Conservation (phyloP, 2,888 invertebrate species). For the Thelaira solivaga region DNA sequence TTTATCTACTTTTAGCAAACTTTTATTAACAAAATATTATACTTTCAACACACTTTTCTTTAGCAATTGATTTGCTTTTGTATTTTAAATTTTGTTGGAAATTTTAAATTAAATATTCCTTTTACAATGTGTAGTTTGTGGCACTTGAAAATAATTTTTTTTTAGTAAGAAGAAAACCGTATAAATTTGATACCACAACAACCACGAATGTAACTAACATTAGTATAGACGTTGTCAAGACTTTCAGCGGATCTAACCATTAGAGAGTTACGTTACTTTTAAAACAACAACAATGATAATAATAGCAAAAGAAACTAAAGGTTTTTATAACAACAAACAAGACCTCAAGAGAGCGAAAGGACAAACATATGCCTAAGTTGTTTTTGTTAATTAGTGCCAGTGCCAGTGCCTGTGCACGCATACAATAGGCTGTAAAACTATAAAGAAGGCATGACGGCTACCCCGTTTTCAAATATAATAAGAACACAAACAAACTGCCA, state of each 20-base stretch:
- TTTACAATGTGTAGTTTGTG: conserved; percentile 48
- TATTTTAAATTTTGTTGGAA: conserved; percentile 5
- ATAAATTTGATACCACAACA: conserved; percentile 69
- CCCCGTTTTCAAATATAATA: conserved; percentile 1
- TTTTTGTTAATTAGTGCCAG: background rate
- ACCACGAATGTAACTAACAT: conserved; percentile 71
- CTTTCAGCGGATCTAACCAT: conserved; percentile 55
- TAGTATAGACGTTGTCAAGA: conserved; percentile 63
- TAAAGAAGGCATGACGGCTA: background rate
- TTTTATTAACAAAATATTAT: background rate
- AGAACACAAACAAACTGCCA: background rate
- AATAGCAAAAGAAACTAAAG: background rate
- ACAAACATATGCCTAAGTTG: conserved; percentile 5
- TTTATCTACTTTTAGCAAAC: background rate
- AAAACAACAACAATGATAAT: conserved; percentile 6
- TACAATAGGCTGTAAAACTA: background rate
- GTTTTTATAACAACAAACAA: conserved; percentile 16
- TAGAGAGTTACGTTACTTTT: conserved; percentile 15
- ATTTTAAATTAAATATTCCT: conserved; percentile 19
- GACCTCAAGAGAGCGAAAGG: conserved; percentile 53
- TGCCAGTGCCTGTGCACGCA: conserved; percentile 20
- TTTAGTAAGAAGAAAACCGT: conserved; percentile 42
- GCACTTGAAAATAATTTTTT: conserved; percentile 43
- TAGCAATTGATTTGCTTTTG: background rate
- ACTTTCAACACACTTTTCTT: conserved; percentile 21